Evolutionary conservation across 2,797 vertebrate species (phyloP).

Genomic region (Hephaestus fuliginosus): DNA sequence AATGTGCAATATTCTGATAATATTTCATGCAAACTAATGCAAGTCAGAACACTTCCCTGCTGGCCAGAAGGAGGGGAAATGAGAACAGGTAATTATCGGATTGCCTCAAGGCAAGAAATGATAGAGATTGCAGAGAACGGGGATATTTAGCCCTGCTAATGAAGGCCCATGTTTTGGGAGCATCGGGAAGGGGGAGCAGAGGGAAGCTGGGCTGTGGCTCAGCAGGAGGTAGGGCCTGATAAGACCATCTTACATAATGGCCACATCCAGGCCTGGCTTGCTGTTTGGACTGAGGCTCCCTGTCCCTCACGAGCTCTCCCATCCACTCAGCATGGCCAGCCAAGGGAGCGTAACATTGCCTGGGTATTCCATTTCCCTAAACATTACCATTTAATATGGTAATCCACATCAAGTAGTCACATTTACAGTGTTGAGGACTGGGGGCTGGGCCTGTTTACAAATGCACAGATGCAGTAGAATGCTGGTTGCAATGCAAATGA

Average conservation of each 20-base stretch:
- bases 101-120: slow-evolving; percentile 87
- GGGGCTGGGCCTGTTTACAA: slow-evolving; percentile 13
- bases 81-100: slow-evolving; percentile 89
- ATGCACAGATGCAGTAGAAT: slow-evolving; percentile 9
- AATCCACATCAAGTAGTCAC: slow-evolving; percentile 36
- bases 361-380: slow-evolving; percentile 47
- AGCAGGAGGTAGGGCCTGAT: slow-evolving; percentile 85
- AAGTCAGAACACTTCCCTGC: slow-evolving; percentile 86
- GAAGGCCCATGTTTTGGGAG: slow-evolving; percentile 86
- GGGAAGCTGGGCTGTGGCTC: slow-evolving; percentile 72
- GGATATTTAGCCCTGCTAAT: slow-evolving; percentile 89
- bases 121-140: slow-evolving; percentile 88
- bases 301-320: slow-evolving; percentile 55
- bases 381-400: slow-evolving; percentile 52
- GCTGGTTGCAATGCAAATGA: slow-evolving; percentile 22
- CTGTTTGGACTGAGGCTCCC: slow-evolving; percentile 69
- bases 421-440: slow-evolving; percentile 25
- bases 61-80: slow-evolving; percentile 87
- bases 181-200: slow-evolving; percentile 69
- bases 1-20: slow-evolving; percentile 90
- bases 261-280: slow-evolving; percentile 66
- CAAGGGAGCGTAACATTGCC: slow-evolving; percentile 32
- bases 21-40: slow-evolving; percentile 90
- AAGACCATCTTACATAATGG: slow-evolving; percentile 86
- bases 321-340: slow-evolving; percentile 34